Percentiles rank a stretch among this genome's conserved stretches.
phyloP scores from a whole-genome alignment of 2,888 invertebrate species.

The Aleiodes testaceus region DNA sequence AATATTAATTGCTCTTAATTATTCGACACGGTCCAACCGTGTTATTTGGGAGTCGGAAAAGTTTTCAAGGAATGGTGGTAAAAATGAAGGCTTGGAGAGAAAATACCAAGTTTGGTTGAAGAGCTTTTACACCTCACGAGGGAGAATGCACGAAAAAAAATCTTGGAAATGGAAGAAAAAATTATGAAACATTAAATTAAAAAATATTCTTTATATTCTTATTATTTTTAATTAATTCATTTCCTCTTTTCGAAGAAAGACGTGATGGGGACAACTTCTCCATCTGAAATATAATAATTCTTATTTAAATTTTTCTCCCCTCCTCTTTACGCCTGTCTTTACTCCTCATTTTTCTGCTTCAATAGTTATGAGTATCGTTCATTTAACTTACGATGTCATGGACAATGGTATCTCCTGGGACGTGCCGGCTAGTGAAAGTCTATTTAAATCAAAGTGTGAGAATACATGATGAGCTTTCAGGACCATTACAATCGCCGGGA shows the following conservation, averaged over 20 bases:
- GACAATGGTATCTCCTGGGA: constrained; percentile 30
- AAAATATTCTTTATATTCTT: too few species aligned
- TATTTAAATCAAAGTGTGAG: constrained; percentile 22
- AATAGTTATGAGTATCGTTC: constrained; percentile 36
- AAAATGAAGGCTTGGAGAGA: constrained; percentile 1
- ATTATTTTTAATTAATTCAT: neutral
- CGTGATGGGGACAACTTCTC: constrained; percentile 39
- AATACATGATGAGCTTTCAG: constrained; percentile 31
- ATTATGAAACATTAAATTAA: neutral
- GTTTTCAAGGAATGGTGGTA: constrained; percentile 27
- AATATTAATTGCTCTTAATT: constrained; percentile 70
- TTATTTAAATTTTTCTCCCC: constrained; percentile 40
- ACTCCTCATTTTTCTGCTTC: constrained; percentile 35
- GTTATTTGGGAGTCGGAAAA: constrained; percentile 28
- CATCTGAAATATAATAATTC: constrained; percentile 44
- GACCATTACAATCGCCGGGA: constrained; percentile 63
- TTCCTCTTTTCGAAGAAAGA: neutral
- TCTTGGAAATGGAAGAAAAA: neutral
- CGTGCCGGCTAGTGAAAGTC: constrained; percentile 20
- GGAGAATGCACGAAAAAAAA: constrained; percentile 6
- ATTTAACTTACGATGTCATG: constrained; percentile 26
- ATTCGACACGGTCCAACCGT: constrained; percentile 50
- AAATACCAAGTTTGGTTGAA: constrained; percentile 11
- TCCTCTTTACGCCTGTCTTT: neutral
- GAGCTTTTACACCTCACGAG: constrained; percentile 38